Base-by-base conservation (phyloP, 2,113 vertebrate genomes). In the Rhegmatorhina hoffmannsi region DNA sequence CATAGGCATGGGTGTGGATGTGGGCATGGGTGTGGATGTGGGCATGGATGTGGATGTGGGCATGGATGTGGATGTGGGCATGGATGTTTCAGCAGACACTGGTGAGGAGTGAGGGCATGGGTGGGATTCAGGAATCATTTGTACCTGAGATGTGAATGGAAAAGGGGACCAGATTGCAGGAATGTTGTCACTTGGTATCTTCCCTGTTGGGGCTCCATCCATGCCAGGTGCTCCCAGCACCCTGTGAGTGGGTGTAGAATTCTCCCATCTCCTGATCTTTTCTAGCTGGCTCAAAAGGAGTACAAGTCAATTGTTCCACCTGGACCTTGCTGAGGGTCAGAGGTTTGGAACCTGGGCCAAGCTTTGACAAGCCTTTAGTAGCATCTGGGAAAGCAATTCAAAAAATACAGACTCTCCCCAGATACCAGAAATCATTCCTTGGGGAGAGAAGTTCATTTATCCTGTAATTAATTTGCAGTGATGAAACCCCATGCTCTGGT, bases 171-270 rank as follows among this genome's bases (percentile, higher is more conserved):
- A 15, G 47, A 9, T 23, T 25, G n/a, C 46, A 25, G 11, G 29
- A 50, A 6, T 20, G 1, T 1, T 33, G 33, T 16, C 26, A 31
- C 13, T 4, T 13, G 23, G 31, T 16, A 26, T 25, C 43, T 58
- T 21, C 11, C 16, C 17, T 29, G 25, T 5, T n/a, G 56, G 56
- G 53, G 52, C 34, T 78, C 58, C 25, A 1, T 19, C 52, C 10
- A 0, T 17, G 44, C 38, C 24, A 6, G 64, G 1, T 3, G 15
- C 49, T 64, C 17, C 76, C 50, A n/a, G 16, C 68, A 24, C 56
- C 43, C 62, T 25, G 13, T 6, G 17, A 4, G 10, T 2, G 3
- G 20, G 29, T 3, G 52, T 1, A 8, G 44, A 15, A 23, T 3
- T 47, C 20, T 28, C 58, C 73, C 46, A 23, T 5, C 34, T 36